Evolutionary conservation across 2,113 vertebrate genomes (phyloP).

Genomic region (Oreochromis niloticus): DNA sequence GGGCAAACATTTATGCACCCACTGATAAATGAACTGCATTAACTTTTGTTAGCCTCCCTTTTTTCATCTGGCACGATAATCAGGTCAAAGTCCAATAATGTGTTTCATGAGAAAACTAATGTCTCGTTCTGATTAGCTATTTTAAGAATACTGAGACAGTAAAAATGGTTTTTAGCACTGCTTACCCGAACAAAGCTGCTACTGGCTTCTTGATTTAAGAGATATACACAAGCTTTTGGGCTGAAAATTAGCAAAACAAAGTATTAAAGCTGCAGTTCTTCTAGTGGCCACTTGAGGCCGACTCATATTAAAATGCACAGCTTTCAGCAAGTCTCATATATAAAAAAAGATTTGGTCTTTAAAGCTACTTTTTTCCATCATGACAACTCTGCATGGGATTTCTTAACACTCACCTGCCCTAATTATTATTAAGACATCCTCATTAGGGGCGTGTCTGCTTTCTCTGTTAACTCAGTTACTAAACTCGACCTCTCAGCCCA

Average conservation of each 20-base stretch:
- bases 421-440: neutral
- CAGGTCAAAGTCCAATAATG: neutral
- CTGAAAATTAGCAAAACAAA: neutral
- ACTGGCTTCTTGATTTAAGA: neutral
- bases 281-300: neutral
- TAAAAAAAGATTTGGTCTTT: neutral
- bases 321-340: neutral
- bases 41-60: neutral
- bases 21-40: neutral
- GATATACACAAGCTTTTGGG: fast-evolving
- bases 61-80: neutral
- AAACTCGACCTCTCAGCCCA: neutral
- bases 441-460: neutral
- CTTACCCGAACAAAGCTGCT: neutral
- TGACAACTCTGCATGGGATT: neutral
- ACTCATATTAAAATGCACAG: neutral
- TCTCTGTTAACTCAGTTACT: neutral
- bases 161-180: neutral
- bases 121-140: neutral
- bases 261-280: neutral
- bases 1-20: neutral
- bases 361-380: neutral
- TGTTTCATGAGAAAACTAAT: neutral
- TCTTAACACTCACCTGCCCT: neutral
- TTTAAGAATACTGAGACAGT: neutral